Evolutionary conservation across 2,797 vertebrate species (phyloP).

Genomic region (Dermochelys coriacea): DNA sequence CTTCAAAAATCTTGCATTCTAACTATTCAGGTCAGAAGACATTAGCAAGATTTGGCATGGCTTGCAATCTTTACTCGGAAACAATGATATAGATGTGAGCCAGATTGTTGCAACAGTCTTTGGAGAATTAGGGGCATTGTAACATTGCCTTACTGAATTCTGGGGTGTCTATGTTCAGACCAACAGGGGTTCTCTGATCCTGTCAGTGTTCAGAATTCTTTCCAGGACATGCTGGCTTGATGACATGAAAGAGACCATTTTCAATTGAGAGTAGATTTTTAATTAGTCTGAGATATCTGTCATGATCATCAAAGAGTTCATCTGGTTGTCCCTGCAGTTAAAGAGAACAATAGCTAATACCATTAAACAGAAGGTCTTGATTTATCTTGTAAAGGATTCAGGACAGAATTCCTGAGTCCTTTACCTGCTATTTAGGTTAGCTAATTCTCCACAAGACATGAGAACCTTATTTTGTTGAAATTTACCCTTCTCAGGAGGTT

Average conservation of each 20-base stretch:
- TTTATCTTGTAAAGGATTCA: neutral
- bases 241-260: neutral
- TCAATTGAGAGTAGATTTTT: neutral
- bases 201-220: neutral
- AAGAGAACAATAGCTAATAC: neutral
- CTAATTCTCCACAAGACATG: neutral
- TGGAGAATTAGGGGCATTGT: neutral
- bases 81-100: neutral
- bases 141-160: neutral
- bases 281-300: neutral
- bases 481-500: neutral
- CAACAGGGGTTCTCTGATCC: neutral
- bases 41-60: neutral
- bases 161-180: neutral
- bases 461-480: neutral
- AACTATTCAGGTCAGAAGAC: neutral
- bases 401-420: neutral
- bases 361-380: neutral
- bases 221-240: neutral
- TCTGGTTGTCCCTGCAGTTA: neutral
- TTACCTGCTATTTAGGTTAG: neutral
- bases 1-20: neutral
- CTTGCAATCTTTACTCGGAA: neutral
- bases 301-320: neutral
- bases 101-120: neutral